phyloP scores from a whole-genome alignment of 2,113 vertebrate genomes.

The Porphyrio hochstetteri region DNA sequence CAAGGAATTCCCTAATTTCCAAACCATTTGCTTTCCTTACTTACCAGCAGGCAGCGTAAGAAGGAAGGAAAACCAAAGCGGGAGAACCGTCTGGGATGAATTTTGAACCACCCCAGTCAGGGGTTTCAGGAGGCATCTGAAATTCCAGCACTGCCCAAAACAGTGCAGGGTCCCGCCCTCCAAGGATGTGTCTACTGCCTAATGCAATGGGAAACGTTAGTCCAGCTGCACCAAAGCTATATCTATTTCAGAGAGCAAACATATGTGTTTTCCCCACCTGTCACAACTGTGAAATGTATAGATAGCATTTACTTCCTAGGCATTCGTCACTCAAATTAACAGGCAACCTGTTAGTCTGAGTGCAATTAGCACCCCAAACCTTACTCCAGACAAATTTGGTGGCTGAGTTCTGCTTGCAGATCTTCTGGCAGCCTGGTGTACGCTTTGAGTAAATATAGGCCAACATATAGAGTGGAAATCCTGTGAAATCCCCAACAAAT shows the following conservation, averaged over 20 bases:
- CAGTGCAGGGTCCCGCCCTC: not conserved
- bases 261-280: conserved; percentile 16
- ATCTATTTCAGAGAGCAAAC: conserved; percentile 11
- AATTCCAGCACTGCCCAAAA: not conserved
- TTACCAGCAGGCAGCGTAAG: not conserved
- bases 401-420: not conserved
- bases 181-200: not conserved
- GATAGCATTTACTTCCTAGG: conserved; percentile 23
- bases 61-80: rapidly evolving
- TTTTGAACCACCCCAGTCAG: not conserved
- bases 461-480: not conserved
- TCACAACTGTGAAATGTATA: conserved; percentile 49
- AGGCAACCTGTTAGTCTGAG: conserved; percentile 43
- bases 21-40: not conserved
- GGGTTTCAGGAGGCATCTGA: not conserved
- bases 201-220: rapidly evolving
- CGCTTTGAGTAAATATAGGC: not conserved
- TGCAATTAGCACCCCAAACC: conserved; percentile 46
- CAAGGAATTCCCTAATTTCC: not conserved
- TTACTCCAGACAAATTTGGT: not conserved
- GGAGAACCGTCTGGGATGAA: not conserved
- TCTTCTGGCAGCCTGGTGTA: not conserved
- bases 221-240: not conserved
- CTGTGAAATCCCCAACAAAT: not conserved
- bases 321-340: conserved; percentile 25